Evolutionary conservation across 2,888 invertebrate species (phyloP), one percentile per base, ranked within the genome.

Genomic region (Gnatocerus cornutus): DNA sequence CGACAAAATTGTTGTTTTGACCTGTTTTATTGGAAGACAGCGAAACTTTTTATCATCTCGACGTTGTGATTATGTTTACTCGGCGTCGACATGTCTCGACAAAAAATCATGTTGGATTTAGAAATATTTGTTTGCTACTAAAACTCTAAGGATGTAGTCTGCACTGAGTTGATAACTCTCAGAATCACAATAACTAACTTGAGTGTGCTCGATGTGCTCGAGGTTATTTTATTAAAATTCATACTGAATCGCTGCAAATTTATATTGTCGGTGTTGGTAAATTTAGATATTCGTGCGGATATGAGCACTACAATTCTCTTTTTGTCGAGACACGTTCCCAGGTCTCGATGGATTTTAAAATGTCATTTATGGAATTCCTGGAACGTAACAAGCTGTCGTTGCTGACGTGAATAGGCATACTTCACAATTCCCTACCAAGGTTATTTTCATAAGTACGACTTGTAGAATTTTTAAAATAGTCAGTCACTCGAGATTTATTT

Each of bases 1-100:
- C 29, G 27, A 21, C 29, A 21, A 10, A 50, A 50, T 29, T 50
- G 48, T 27, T 50, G 29, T 50, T 50, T 29, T 50, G 48, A 29
- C 48, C 48, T 50, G 8, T 50, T 29, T 50, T 50, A 50, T 50
- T n/a, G 29, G 8, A 27, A 8, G 29, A 29, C 48, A 27, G 16
- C 16, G 10, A 29, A 50, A 50, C n/a, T 50, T 50, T 50, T 50
- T 50, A 50, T 46, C 16, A 14, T 16, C 46, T 9, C 29, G 10
- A 50, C 3, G n/a, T 21, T 10, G 27, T 50, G 48, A 50, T 50
- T 50, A 50, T 50, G 29, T 29, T 50, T 50, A 10, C 29, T 7
- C 3, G 27, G 27, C 48, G 48, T 50, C 48, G n/a, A 29, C 48
- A 10, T 50, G 48, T 50, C 48, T 50, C 27, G 7, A 41, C 10